A percentile compares a stretch with the other conserved stretches of the same genome.
Conservation (phyloP, 2,113 vertebrate genomes). For the Scortum barcoo region DNA sequence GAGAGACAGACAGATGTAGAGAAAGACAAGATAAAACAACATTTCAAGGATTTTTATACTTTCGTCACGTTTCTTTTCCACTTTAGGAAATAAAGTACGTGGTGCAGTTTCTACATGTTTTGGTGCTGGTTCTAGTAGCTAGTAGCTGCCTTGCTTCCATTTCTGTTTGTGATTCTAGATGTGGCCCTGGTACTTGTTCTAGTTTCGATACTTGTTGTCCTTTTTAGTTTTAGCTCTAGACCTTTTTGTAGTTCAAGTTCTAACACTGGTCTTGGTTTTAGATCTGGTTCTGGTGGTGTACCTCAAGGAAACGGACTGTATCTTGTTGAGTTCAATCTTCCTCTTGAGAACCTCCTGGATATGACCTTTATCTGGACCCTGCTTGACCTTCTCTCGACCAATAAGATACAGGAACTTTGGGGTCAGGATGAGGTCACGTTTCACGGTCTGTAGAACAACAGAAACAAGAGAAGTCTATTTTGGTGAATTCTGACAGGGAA, state of each 20-base stretch:
- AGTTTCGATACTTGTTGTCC: too few species aligned
- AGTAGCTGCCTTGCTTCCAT: too few species aligned
- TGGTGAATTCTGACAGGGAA: neutral
- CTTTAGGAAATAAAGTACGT: too few species aligned
- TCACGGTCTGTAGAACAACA: constrained; percentile 78
- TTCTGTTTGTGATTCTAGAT: neutral
- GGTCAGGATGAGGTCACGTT: constrained; percentile 88
- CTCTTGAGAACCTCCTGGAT: constrained; percentile 88
- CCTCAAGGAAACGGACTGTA: constrained; percentile 89
- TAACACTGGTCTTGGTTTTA: neutral
- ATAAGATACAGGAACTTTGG: constrained; percentile 88
- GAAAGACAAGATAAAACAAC: neutral
- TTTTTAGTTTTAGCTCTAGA: neutral
- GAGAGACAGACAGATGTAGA: neutral
- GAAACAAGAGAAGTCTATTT: too few species aligned
- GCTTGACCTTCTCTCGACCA: constrained; percentile 89
- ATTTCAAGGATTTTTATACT: neutral
- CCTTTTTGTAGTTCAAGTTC: neutral
- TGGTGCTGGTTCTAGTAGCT: neutral
- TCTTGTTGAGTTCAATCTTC: constrained; percentile 84
- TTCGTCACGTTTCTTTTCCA: neutral
- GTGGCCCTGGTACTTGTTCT: neutral
- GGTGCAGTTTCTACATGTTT: neutral
- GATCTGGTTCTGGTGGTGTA: constrained; percentile 45
- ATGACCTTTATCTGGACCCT: constrained; percentile 88